Conservation (phyloP, 2,888 invertebrate species). For the Arctia plantaginis region DNA sequence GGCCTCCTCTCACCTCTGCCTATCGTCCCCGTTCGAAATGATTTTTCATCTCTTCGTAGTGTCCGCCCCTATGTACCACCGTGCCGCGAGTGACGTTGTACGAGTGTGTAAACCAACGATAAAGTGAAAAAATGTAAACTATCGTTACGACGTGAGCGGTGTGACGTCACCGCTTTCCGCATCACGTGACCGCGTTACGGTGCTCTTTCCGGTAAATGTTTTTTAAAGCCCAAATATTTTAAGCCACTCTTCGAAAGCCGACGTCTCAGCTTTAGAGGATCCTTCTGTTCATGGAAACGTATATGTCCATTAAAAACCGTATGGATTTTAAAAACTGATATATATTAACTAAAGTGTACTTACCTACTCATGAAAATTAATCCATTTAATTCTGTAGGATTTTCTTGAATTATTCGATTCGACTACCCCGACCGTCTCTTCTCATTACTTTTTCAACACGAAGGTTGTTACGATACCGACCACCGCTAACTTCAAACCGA, state of each 20-base stretch:
- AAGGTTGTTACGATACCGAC: background rate
- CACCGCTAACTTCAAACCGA: background rate
- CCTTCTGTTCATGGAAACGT: background rate
- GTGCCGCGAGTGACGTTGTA: background rate
- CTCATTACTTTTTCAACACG: background rate
- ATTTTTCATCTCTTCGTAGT: no score
- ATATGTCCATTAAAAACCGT: background rate
- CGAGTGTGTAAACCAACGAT: background rate
- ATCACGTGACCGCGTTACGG: background rate
- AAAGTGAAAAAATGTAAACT: background rate
- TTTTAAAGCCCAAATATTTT: background rate
- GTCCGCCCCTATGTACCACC: background rate
- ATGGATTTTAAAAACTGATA: background rate
- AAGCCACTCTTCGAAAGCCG: background rate
- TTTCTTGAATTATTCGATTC: background rate
- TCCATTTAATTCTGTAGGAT: background rate
- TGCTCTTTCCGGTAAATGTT: background rate
- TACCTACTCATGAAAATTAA: background rate
- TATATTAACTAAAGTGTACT: background rate
- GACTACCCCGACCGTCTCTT: background rate
- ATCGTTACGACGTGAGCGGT: background rate
- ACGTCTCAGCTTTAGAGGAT: background rate
- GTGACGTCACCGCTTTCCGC: background rate
- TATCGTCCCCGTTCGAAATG: background rate
- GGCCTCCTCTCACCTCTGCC: background rate